phyloP scores from a whole-genome alignment of 1,140 invertebrate species.

The Eulimnadia texana region DNA sequence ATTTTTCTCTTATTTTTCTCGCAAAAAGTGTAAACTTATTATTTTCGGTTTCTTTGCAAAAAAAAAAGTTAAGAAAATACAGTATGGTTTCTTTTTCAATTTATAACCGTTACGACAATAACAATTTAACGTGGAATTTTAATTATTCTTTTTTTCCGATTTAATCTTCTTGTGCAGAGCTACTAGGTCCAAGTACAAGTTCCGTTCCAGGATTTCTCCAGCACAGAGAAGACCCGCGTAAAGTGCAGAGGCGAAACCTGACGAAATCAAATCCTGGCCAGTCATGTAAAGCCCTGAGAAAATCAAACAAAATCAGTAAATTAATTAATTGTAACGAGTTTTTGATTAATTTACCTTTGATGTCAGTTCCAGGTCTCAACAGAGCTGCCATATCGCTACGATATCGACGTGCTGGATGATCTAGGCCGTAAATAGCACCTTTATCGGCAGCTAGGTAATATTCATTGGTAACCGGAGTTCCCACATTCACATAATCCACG shows the following conservation, averaged over 20 bases:
- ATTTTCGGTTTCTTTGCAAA: too few species aligned
- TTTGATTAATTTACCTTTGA: too few species aligned
- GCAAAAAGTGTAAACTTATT: too few species aligned
- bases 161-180: slow-evolving; percentile 15
- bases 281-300: slow-evolving; percentile 20
- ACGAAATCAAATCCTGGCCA: slow-evolving; percentile 30
- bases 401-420: slow-evolving; percentile 27
- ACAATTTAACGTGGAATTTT: background rate
- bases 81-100: too few species aligned
- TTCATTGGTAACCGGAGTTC: slow-evolving; percentile 30
- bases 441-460: slow-evolving; percentile 27
- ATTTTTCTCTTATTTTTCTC: too few species aligned
- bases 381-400: slow-evolving; percentile 22
- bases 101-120: too few species aligned
- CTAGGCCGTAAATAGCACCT: slow-evolving; percentile 32
- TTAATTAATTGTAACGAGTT: background rate
- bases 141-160: background rate
- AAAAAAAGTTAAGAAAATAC: too few species aligned
- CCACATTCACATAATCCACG: slow-evolving; percentile 24
- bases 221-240: slow-evolving; percentile 28
- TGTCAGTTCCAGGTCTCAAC: slow-evolving; percentile 29
- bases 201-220: slow-evolving; percentile 27
- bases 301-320: too few species aligned
- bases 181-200: slow-evolving; percentile 27
- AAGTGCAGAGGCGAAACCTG: slow-evolving; percentile 30